Conservation (phyloP, 2,113 vertebrate genomes). For the Melanerpes formicivorus region DNA sequence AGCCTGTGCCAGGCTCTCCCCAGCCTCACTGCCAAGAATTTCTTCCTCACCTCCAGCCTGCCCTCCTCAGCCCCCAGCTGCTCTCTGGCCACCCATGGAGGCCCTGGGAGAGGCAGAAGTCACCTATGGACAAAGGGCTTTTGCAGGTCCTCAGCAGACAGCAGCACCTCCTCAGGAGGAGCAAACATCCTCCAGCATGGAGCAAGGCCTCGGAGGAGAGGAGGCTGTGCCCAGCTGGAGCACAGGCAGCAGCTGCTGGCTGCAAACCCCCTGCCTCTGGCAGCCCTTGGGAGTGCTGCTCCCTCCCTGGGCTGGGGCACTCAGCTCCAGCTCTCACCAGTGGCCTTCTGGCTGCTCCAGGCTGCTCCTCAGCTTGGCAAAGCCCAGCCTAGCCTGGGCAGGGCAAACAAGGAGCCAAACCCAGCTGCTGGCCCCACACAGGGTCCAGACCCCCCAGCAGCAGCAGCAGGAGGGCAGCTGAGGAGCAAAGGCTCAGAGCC, state of each 20-base stretch:
- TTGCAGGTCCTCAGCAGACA: rapidly evolving
- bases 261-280: conserved; percentile 2
- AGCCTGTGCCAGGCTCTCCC: no score
- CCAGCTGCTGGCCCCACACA: neutral
- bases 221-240: neutral
- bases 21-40: no score
- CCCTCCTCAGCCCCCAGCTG: neutral
- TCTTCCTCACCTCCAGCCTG: no score
- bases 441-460: neutral
- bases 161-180: neutral
- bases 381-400: neutral
- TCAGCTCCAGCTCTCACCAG: neutral
- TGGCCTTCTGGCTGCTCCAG: neutral
- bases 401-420: neutral
- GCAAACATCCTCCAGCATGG: neutral
- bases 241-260: neutral
- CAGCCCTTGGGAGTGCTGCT: neutral
- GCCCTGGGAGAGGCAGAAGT: neutral
- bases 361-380: neutral
- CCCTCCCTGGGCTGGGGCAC: neutral
- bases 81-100: rapidly evolving
- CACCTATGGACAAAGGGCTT: rapidly evolving
- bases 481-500: neutral
- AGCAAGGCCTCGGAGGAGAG: neutral
- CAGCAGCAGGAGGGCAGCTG: neutral